Percentiles rank a stretch among this genome's conserved stretches.
Conservation (phyloP, 1,140 invertebrate genomes). For the Procambarus virginalis region DNA sequence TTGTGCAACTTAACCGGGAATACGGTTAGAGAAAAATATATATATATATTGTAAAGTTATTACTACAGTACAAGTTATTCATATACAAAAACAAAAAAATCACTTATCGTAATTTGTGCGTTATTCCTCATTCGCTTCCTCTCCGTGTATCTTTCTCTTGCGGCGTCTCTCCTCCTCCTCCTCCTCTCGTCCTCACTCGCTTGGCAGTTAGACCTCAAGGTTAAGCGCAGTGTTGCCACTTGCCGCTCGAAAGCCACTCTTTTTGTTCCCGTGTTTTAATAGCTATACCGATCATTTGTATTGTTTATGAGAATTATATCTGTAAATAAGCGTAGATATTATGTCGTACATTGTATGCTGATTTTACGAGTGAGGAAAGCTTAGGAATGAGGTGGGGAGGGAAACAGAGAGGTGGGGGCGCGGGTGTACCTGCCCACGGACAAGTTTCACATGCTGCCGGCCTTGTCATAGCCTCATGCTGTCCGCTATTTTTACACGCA, state of each 20-base stretch:
- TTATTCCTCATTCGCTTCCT: constrained; percentile 63
- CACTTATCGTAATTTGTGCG: constrained; percentile 34
- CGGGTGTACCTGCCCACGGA: constrained; percentile 40
- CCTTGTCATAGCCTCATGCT: constrained; percentile 55
- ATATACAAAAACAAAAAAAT: neutral
- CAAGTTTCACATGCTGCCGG: constrained; percentile 42
- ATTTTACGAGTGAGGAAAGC: neutral
- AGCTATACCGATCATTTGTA: neutral
- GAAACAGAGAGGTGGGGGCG: neutral
- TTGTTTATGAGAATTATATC: neutral
- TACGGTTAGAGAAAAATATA: neutral
- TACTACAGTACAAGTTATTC: neutral
- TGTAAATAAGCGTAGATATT: neutral
- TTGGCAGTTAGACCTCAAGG: constrained; percentile 66
- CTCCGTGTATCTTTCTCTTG: constrained; percentile 7
- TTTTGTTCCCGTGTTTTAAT: constrained; percentile 26
- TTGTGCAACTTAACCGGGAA: neutral
- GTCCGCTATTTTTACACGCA: constrained; percentile 51
- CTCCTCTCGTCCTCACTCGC: constrained; percentile 29
- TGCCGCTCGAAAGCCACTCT: constrained; percentile 13
- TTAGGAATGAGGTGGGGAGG: neutral
- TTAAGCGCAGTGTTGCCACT: constrained; percentile 55
- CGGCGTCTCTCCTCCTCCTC: neutral
- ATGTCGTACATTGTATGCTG: neutral
- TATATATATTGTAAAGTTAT: neutral